Evolutionary conservation across 1,140 invertebrate genomes (phyloP).

Genomic region (Caenorhabditis briggsae): DNA sequence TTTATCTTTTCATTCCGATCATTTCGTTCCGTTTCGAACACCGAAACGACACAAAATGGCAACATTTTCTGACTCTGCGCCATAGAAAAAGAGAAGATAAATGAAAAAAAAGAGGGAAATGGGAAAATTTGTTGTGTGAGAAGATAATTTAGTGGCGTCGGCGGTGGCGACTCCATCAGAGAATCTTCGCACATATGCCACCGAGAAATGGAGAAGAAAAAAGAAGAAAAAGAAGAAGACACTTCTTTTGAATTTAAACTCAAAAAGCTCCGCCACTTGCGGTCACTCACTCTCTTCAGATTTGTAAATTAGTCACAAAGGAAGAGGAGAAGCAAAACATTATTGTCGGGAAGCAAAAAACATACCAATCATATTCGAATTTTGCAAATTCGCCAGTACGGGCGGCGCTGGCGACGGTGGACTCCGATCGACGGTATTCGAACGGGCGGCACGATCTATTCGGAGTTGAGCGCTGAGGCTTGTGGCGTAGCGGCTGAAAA

Average conservation of each 20-base stretch:
- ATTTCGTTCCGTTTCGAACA: background rate
- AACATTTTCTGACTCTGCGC: too few species aligned
- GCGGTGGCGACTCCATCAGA: background rate
- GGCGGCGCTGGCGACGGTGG: conserved; percentile 31
- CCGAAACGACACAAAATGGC: background rate
- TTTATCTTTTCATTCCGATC: background rate
- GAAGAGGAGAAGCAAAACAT: background rate
- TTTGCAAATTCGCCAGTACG: conserved; percentile 24
- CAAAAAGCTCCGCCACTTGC: background rate
- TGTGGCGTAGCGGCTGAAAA: conserved; percentile 49
- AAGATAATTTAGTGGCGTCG: conserved; percentile 19
- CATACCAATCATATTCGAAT: conserved; percentile 48
- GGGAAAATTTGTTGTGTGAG: background rate
- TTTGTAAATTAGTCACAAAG: conserved; percentile 2
- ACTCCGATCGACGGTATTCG: conserved; percentile 27
- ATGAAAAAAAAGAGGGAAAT: background rate
- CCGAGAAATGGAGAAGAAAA: background rate
- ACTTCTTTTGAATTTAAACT: background rate
- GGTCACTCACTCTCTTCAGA: conserved; percentile 1
- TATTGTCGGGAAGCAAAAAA: too few species aligned
- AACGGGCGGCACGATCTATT: conserved; percentile 50
- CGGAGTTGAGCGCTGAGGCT: conserved; percentile 39
- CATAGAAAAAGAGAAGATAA: background rate
- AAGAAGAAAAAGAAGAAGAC: background rate
- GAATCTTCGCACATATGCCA: conserved; percentile 7